phyloP scores from a whole-genome alignment of 1,140 invertebrate species.

The Piezodorus guildinii region DNA sequence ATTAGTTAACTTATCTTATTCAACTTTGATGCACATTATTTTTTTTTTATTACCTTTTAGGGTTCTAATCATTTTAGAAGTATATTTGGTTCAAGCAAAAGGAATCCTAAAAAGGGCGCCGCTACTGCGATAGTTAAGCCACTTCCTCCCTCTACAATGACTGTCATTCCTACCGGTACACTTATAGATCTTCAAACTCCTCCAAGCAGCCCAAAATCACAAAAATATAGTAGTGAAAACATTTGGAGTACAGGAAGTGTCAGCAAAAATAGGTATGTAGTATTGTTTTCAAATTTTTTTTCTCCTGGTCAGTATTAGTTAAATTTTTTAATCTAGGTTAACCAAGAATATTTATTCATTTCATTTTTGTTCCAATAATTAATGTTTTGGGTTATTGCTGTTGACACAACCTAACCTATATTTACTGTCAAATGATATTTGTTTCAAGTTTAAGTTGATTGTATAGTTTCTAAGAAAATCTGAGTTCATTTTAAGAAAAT shows the following conservation, averaged over 20 bases:
- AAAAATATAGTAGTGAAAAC: constrained; percentile 56
- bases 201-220: constrained; percentile 57
- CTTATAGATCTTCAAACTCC: constrained; percentile 51
- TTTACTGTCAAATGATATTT: no score
- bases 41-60: constrained; percentile 26
- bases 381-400: no score
- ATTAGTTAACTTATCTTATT: constrained; percentile 29
- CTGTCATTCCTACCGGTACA: constrained; percentile 30
- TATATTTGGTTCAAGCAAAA: constrained; percentile 21
- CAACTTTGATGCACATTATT: constrained; percentile 29
- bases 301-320: no score
- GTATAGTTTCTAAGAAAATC: no score
- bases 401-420: no score
- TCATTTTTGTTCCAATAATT: no score
- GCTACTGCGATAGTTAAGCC: constrained; percentile 29
- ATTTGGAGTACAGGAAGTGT: constrained; percentile 42
- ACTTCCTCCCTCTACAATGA: constrained; percentile 19
- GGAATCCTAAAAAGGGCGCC: constrained; percentile 36
- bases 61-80: constrained; percentile 13
- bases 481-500: no score
- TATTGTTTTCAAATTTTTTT: no score
- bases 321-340: no score
- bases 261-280: constrained; percentile 15
- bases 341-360: no score
- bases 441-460: no score